Evolutionary conservation across 2,888 invertebrate genomes (phyloP), one percentile per base, ranked within the genome.

Genomic region (Hemicrepidius hirtus): DNA sequence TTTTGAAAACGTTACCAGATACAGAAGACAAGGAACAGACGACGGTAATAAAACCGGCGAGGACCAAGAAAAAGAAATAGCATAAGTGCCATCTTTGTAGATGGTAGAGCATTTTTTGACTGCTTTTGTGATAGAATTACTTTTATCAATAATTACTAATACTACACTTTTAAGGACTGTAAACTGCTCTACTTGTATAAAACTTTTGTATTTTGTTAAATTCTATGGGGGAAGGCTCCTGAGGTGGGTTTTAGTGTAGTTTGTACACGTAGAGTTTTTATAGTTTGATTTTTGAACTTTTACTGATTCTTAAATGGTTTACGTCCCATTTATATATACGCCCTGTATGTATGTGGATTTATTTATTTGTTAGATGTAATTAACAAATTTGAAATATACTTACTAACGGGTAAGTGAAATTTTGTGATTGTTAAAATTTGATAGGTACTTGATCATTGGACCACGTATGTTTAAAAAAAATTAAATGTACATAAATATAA

Each of bases 1-100:
- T 73, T 32, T 74, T 68, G 18, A 78, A 77, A 73, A 65, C 75
- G 18, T 18, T 9, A 9, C 37, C 20, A 18, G 71, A 73, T 13
- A 35, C 75, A 21, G 70, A 75, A 49, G 78, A 82, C 82, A 53
- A 75, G 35, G 83, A 86, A 59, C 13, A 50, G n/a, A 82, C 57
- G 7, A 82, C 57, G n/a, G 75, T 84, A 21, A 82, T 84, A 35
- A 79, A 87, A 75, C 86, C 87, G 3, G 83, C 85, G 16, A 82
- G 87, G 70, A 84, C 84, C 76, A 88, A 87, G 82, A 88, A 88
- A 80, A 88, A 88, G 82, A 87, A 84, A 82, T 88, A 88, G 84
- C 84, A 82, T 73, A 75, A 79, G 71, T 81, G 82, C 65, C 70
- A 76, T 60, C 77, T 82, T 63, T 82, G 84, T 79, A 79, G 68